Conservation (phyloP, 2,797 vertebrate species). For the Macropus fuliginosus region DNA sequence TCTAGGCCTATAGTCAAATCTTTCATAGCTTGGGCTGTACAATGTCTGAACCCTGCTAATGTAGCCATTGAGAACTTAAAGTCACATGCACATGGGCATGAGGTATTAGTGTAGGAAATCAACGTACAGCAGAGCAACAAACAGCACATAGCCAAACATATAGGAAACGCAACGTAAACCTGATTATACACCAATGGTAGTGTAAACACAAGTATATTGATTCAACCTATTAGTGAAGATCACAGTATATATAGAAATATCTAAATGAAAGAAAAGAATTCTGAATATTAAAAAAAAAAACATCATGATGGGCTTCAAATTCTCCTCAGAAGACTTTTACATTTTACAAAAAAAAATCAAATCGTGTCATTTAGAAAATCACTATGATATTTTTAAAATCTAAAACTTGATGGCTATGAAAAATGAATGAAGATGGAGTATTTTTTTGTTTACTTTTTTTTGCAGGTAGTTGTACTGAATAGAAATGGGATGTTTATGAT, state of each 20-base stretch:
- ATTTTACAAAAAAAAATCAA: slow-evolving; percentile 6
- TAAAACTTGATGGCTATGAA: slow-evolving; percentile 1
- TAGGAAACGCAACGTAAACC: not conserved
- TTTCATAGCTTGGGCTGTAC: no score
- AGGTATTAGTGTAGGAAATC: not conserved
- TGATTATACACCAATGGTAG: not conserved
- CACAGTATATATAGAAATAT: not conserved
- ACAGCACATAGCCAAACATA: not conserved
- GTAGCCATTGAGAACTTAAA: not conserved
- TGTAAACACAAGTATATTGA: not conserved
- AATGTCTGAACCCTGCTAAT: not conserved
- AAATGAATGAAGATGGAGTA: not conserved
- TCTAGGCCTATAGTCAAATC: not conserved
- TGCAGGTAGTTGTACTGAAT: not conserved
- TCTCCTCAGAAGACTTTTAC: not conserved
- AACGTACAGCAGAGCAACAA: not conserved
- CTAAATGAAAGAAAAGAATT: not conserved
- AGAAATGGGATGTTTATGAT: not conserved
- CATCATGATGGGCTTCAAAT: not conserved
- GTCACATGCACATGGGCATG: not conserved
- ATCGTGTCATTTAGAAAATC: not conserved
- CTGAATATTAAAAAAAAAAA: not conserved
- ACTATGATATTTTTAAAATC: not conserved
- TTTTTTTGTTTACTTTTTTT: not conserved
- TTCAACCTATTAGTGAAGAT: not conserved